Evolutionary conservation across 2,113 vertebrate species (phyloP).

Genomic region (Thalassarche chlororhynchos): DNA sequence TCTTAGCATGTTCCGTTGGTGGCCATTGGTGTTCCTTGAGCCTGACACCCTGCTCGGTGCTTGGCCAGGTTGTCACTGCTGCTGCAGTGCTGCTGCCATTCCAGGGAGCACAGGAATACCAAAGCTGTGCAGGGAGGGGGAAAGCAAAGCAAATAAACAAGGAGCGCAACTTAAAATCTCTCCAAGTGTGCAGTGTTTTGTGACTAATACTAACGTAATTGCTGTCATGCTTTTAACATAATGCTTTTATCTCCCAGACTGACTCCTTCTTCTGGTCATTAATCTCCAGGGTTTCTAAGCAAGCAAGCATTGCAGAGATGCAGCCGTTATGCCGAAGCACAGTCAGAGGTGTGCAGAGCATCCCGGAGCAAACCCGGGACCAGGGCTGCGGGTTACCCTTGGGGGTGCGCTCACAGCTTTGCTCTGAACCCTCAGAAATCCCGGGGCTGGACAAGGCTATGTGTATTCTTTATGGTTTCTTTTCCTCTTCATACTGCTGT

Average conservation of each 20-base stretch:
- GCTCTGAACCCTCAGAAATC: background rate
- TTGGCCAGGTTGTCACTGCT: background rate
- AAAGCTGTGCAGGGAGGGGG: background rate
- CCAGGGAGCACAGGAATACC: background rate
- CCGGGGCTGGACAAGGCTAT: background rate
- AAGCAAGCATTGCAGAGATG: background rate
- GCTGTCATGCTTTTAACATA: slow-evolving; percentile 42
- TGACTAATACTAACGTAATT: slow-evolving; percentile 53
- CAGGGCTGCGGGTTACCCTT: accelerated
- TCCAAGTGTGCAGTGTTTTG: slow-evolving; percentile 28
- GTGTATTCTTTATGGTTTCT: background rate
- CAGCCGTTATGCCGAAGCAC: background rate
- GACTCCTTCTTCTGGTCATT: slow-evolving; percentile 20
- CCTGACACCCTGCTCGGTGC: accelerated
- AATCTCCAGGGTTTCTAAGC: background rate
- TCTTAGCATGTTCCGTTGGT: background rate
- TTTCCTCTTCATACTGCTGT: background rate
- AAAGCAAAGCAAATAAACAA: slow-evolving; percentile 31
- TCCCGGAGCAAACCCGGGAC: background rate
- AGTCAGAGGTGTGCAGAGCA: background rate
- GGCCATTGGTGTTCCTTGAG: background rate
- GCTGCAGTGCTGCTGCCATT: background rate
- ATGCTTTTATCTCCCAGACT: slow-evolving; percentile 40
- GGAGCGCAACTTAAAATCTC: slow-evolving; percentile 8
- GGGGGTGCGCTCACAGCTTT: background rate